These are phyloP conservation scores for Fulica atra DNA, from an alignment of 2,113 vertebrate species.

Conservation along the genomic window DNA sequence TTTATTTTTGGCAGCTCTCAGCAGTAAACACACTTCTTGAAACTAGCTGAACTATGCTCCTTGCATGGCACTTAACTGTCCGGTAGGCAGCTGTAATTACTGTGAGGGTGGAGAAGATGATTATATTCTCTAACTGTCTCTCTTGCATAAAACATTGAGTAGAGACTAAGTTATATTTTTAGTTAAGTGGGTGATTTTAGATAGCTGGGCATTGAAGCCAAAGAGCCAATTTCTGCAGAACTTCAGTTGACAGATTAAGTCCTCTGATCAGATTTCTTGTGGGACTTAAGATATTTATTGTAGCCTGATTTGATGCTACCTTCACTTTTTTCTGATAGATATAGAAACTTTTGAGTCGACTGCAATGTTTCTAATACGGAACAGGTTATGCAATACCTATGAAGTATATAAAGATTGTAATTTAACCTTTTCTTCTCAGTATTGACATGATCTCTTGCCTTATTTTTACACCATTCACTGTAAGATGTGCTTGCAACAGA, in stretches of 20 bases:
- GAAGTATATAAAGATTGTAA: background rate
- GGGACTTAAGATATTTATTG: background rate
- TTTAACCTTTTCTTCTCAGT: background rate
- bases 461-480: background rate
- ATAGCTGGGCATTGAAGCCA: background rate
- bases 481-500: slow-evolving; percentile 6
- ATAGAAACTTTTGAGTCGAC: background rate
- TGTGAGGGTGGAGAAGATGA: background rate
- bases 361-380: background rate
- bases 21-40: background rate
- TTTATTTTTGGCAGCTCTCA: background rate
- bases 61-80: background rate
- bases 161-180: background rate
- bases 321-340: background rate
- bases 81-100: background rate
- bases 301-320: background rate
- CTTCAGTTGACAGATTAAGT: background rate
- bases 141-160: background rate
- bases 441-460: background rate
- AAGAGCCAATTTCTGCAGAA: background rate
- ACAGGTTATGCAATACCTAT: background rate
- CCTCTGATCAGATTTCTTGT: background rate
- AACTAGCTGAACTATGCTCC: background rate
- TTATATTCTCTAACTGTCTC: background rate
- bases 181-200: background rate